These are phyloP conservation scores for Cacatua alba DNA, from an alignment of 2,113 vertebrate genomes.

Conservation along the genomic window DNA sequence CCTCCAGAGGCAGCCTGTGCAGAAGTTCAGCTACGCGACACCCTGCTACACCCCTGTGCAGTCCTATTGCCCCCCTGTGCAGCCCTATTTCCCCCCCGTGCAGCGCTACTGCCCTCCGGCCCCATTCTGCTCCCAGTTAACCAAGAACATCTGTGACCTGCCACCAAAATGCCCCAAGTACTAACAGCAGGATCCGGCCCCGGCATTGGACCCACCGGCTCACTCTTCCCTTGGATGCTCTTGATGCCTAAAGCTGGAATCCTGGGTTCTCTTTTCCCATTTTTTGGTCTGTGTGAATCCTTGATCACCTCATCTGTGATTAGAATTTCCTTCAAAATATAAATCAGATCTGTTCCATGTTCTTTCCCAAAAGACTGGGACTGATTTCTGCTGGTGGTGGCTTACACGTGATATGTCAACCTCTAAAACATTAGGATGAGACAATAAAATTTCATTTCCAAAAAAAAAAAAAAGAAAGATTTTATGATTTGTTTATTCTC, in stretches of 20 bases:
- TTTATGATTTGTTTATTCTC: background rate
- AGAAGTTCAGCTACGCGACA: background rate
- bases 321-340: background rate
- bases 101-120: background rate
- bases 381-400: background rate
- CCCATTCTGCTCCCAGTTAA: background rate
- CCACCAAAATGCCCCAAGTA: background rate
- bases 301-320: rapidly evolving
- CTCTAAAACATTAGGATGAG: background rate
- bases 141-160: constrained; percentile 35
- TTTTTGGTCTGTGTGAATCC: background rate
- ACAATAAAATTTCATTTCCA: constrained; percentile 36
- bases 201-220: rapidly evolving
- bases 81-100: background rate
- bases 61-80: background rate
- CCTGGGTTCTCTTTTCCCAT: rapidly evolving
- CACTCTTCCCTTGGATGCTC: rapidly evolving
- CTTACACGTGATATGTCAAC: rapidly evolving
- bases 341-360: background rate
- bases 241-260: rapidly evolving
- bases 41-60: background rate
- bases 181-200: rapidly evolving
- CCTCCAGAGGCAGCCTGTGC: constrained; percentile 18
- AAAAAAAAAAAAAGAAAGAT: background rate
- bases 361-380: background rate